Evolutionary conservation across 2,113 vertebrate species (phyloP), one percentile per base, ranked within the genome.

Genomic region (Datnioides undecimradiatus): DNA sequence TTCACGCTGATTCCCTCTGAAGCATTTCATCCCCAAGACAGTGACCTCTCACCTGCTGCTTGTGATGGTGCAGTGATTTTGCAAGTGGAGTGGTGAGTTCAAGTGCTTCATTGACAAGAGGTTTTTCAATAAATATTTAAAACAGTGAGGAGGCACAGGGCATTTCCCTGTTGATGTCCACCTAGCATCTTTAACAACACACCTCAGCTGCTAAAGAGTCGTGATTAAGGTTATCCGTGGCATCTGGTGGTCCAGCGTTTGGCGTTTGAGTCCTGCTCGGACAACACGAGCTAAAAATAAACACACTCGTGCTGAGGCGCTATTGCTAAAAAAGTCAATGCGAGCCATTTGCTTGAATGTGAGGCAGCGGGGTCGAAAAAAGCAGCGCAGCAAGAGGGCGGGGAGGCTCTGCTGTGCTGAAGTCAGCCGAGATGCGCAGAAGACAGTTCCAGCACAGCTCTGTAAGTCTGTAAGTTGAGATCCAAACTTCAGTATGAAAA

Each of bases 161-260:
- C 48, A 51, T 54, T 33, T 81, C 31, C 19, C 16, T 7, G 23
- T 38, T 72, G 49, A 78, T 58, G 27, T 87, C 63, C 57, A 60
- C 31, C 29, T 31, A 73, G 68, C 52, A 46, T 57, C 43, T 59
- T 82, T 33, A 63, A 38, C 43, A 43, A 67, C n/a, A 3, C 62
- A 16, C 4, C 19, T 1, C 23, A 25, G 64, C 72, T 73, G 54
- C 40, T 59, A 19, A 4, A 0, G 5, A 60, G 66, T 25, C 73
- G 63, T 60, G 58, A 73, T 52, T 52, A 41, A 82, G 72, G 65
- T 65, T 75, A 84, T 83, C 34, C 9, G 71, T 79, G 86, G 59
- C 82, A 82, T 79, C 75, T 63, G 31, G 73, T 27, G 38, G 65
- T 43, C 62, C 51, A 33, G 23, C 21, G 68, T 71, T 29, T 21